Conservation (phyloP, 2,797 vertebrate species). For the Oceanodroma leucorhoa region DNA sequence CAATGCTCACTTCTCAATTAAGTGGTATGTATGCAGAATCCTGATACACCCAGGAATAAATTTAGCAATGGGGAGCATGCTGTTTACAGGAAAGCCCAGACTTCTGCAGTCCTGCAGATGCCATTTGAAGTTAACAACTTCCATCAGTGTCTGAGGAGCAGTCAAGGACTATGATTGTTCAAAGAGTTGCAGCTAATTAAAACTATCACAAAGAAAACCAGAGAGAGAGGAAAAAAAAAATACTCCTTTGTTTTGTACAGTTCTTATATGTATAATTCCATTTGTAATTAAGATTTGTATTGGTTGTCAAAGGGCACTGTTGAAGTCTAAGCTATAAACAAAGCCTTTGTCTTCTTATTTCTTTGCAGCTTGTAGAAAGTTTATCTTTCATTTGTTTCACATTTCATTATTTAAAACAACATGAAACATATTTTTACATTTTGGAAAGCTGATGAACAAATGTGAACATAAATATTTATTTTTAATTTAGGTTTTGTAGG, state of each 20-base stretch:
- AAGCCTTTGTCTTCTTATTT: constrained; percentile 64
- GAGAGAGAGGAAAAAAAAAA: not conserved
- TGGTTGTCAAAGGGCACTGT: constrained; percentile 58
- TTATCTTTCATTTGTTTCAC: constrained; percentile 72
- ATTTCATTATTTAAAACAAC: constrained; percentile 73
- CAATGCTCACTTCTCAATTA: constrained; percentile 4
- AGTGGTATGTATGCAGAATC: constrained; percentile 1
- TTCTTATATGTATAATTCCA: constrained; percentile 72
- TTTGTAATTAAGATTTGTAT: constrained; percentile 68
- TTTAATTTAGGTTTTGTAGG: constrained; percentile 64
- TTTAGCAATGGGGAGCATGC: constrained; percentile 8
- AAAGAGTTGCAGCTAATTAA: constrained; percentile 67
- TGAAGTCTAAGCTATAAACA: constrained; percentile 70
- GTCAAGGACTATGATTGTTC: constrained; percentile 52
- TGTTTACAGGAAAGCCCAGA: constrained; percentile 9
- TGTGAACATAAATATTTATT: constrained; percentile 72
- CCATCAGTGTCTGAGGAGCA: constrained; percentile 43
- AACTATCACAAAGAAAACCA: constrained; percentile 62
- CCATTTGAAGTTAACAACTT: constrained; percentile 63
- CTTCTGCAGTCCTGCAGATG: constrained; percentile 17
- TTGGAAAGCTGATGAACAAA: constrained; percentile 70
- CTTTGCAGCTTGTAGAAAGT: constrained; percentile 67
- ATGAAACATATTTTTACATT: constrained; percentile 66
- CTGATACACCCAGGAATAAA: not conserved
- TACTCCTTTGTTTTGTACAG: constrained; percentile 48